Conservation (phyloP, 2,113 vertebrate species). For the Melospiza melodia region DNA sequence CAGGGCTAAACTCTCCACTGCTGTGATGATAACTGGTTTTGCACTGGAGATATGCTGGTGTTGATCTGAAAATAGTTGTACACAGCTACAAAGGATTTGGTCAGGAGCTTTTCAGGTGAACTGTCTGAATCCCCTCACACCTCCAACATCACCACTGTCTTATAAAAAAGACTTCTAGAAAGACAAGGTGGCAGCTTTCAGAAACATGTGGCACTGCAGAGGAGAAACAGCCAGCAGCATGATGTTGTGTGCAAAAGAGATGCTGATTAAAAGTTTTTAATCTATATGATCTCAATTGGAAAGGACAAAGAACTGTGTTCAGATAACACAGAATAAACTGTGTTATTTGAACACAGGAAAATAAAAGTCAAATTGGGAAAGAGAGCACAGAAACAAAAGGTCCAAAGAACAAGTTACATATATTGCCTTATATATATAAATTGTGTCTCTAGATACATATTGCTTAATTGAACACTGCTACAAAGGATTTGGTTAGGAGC, state of each 20-base stretch:
- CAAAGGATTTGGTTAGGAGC: not conserved
- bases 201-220: not conserved
- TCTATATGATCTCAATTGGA: not conserved
- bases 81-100: not conserved
- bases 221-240: not conserved
- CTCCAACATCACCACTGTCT: not conserved
- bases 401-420: not conserved
- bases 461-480: not conserved
- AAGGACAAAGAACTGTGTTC: not conserved
- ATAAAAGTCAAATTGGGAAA: not conserved
- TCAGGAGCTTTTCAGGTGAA: not conserved
- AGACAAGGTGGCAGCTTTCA: not conserved
- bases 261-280: constrained; percentile 1
- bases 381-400: not conserved
- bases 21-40: not conserved
- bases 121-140: not conserved
- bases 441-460: no score
- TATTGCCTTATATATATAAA: not conserved
- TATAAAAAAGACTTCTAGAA: not conserved
- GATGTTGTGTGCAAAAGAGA: not conserved
- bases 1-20: not conserved
- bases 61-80: not conserved
- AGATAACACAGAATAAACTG: no score
- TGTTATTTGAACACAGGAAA: not conserved
- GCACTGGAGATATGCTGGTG: not conserved